phyloP scores from a whole-genome alignment of 2,797 vertebrate genomes.

The Gymnothorax javanicus region DNA sequence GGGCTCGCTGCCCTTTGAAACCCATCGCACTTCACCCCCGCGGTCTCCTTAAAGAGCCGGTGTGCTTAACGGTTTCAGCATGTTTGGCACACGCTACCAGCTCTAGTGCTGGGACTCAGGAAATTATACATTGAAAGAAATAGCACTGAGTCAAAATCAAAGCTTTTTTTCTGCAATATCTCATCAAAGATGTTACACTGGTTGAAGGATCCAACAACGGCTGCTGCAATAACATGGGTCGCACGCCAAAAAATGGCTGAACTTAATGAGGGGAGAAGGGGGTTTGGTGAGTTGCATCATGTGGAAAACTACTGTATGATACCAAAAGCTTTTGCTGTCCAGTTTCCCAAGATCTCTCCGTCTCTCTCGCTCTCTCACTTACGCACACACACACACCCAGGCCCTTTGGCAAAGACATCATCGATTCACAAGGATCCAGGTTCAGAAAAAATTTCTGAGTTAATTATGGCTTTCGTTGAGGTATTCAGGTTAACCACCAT shows the following conservation, averaged over 20 bases:
- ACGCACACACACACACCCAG: neutral
- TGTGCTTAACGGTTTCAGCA: slow-evolving; percentile 85
- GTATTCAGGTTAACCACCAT: neutral
- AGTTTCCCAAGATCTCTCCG: neutral
- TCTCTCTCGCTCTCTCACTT: neutral
- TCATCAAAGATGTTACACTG: slow-evolving; percentile 56
- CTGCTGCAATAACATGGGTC: slow-evolving; percentile 31
- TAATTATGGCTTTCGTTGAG: neutral
- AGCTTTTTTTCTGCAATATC: slow-evolving; percentile 60
- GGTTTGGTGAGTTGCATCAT: slow-evolving; percentile 54
- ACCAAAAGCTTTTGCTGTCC: slow-evolving; percentile 35
- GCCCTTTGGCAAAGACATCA: neutral
- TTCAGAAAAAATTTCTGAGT: neutral
- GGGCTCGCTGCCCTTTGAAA: slow-evolving; percentile 82
- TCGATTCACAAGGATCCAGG: neutral
- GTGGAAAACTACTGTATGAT: slow-evolving; percentile 57
- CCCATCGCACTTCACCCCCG: slow-evolving; percentile 80
- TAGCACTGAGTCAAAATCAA: slow-evolving; percentile 62
- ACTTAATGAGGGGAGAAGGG: slow-evolving; percentile 46
- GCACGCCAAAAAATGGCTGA: slow-evolving; percentile 43
- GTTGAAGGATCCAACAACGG: slow-evolving; percentile 26
- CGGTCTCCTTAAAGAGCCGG: slow-evolving; percentile 83
- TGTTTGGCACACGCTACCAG: slow-evolving; percentile 81
- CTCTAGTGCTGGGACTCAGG: slow-evolving; percentile 60
- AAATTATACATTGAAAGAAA: slow-evolving; percentile 71